Percentiles rank a stretch among this genome's conserved stretches.
Evolutionary conservation across 2,797 vertebrate genomes (phyloP).

Genomic region (Phalloptychus januarius): DNA sequence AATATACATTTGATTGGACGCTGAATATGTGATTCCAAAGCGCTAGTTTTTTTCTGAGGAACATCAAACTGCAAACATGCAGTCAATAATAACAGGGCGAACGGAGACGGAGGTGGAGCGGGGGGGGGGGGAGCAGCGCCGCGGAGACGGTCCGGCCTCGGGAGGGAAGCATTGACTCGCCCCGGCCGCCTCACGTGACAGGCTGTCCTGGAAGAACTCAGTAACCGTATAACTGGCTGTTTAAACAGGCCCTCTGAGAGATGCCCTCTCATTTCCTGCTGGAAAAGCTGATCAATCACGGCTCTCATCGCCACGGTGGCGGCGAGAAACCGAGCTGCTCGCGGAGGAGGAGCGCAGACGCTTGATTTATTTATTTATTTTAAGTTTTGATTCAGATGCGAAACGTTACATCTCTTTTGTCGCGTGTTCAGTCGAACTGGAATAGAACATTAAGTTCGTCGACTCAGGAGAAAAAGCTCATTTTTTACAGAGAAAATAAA

Average conservation of each 20-base stretch:
- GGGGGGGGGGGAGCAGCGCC: conserved; percentile 3
- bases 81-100: not conserved
- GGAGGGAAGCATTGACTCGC: conserved; percentile 67
- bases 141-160: conserved; percentile 34
- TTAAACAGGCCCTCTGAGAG: conserved; percentile 74
- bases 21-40: not conserved
- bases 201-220: conserved; percentile 75
- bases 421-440: not conserved
- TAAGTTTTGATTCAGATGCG: not conserved
- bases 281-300: conserved; percentile 76
- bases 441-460: not conserved
- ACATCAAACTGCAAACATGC: not conserved
- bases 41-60: not conserved
- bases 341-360: not conserved
- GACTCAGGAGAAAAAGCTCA: not conserved
- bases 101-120: too few species aligned
- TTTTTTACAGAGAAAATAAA: not conserved
- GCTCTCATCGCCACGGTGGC: conserved; percentile 61
- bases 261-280: conserved; percentile 76
- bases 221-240: conserved; percentile 64
- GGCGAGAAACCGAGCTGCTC: conserved; percentile 34
- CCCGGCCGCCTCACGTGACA: conserved; percentile 48
- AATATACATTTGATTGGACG: not conserved
- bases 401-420: not conserved
- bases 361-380: not conserved